Evolutionary conservation across 2,888 invertebrate genomes (phyloP), one percentile per base, ranked within the genome.

Genomic region (Eupithecia abbreviata): DNA sequence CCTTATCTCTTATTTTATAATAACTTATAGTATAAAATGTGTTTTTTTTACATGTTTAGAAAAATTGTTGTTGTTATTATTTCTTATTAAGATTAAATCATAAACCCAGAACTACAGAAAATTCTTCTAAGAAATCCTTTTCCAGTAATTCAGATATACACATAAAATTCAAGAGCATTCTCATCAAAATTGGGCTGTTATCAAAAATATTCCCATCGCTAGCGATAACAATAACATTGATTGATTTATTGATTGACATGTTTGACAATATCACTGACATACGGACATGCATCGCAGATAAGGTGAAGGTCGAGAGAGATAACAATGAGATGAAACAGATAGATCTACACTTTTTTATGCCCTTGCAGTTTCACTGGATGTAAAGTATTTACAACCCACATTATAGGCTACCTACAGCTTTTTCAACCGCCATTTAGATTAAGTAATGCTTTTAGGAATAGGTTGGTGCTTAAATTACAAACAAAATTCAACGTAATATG

Each of bases 231-330:
- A 62, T 62, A 62, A 73, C 43, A 69, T 72, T 74, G 77, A 77
- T 74, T 72, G 77, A 77, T 78, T 55, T 73, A 73, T 74, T 75
- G 68, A 75, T 69, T 68, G 51, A 55, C 58, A 72, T 70, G 69
- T 43, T 55, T 68, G 73, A 68, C 69, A 72, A 67, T 72, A 69
- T 72, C 72, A 49, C 4, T 68, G 72, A 62, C 47, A 58, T 72
- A 75, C 72, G n/a, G 55, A 71, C n/a, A 10, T 10, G 41, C 58
- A 58, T 43, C n/a, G 13, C n/a, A 43, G 74, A 77, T 77, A 72
- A 51, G 18, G 4, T 42, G 42, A 76, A 73, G 67, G 77, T 72
- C 70, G 51, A 69, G 69, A 47, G 47, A 45, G 7, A 18, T 58
- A 9, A 15, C 4, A 4, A 15, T 7, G 3, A 42, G 66, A 66